Conservation (phyloP, 2,113 vertebrate species). For the Cyphotilapia sp. region DNA sequence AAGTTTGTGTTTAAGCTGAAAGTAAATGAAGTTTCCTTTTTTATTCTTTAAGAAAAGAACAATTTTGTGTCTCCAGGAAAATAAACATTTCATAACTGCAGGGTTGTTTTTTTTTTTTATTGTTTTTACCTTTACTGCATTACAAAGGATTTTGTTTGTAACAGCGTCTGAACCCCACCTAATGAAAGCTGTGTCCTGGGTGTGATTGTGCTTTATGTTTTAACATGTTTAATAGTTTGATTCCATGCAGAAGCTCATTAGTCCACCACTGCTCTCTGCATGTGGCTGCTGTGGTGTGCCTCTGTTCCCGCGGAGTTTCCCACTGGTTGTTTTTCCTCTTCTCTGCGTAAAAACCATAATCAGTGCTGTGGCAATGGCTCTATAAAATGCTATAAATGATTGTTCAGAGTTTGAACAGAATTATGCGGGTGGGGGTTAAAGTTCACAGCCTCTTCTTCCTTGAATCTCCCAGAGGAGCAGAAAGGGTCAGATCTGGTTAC, state of each 20-base stretch:
- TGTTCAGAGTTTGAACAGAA: background rate
- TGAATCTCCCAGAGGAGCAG: background rate
- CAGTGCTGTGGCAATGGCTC: rapidly evolving
- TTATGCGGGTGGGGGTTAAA: rapidly evolving
- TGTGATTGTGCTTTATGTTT: background rate
- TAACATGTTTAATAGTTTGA: background rate
- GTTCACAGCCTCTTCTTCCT: background rate
- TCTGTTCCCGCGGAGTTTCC: rapidly evolving
- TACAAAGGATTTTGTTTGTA: background rate
- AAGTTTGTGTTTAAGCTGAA: background rate
- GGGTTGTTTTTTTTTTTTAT: background rate
- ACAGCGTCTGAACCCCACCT: background rate
- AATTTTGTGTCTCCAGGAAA: rapidly evolving
- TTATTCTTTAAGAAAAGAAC: background rate
- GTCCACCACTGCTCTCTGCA: background rate
- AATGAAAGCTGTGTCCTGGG: background rate
- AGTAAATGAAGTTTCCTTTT: background rate
- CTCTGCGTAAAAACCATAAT: background rate
- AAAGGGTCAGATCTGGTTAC: background rate
- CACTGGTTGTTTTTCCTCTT: background rate
- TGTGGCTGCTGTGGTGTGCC: background rate
- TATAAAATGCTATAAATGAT: background rate
- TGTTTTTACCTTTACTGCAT: background rate
- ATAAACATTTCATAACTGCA: background rate
- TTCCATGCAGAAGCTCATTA: background rate